Percentiles rank a stretch among this genome's conserved stretches.
Evolutionary conservation across 2,113 vertebrate genomes (phyloP).

Genomic region (Tachycineta bicolor): DNA sequence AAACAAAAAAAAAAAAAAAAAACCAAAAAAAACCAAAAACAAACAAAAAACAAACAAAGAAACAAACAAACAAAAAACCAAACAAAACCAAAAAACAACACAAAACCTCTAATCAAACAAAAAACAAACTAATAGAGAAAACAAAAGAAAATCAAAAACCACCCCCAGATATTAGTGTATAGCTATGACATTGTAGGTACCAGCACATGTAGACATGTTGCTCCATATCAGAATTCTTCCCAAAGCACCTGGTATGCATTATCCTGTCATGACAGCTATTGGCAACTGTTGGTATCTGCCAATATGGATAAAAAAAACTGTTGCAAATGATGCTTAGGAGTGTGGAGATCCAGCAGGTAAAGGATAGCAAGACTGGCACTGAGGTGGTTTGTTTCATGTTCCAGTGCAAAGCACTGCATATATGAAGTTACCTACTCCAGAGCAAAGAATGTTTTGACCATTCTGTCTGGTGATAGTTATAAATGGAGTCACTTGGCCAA

Average conservation of each 20-base stretch:
- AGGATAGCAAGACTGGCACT: background rate
- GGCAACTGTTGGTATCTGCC: background rate
- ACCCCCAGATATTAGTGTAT: background rate
- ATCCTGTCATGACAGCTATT: background rate
- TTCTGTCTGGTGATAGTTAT: background rate
- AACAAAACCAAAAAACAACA: too few species aligned
- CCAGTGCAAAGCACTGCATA: background rate
- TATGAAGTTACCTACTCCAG: background rate
- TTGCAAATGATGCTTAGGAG: background rate
- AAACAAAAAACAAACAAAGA: background rate
- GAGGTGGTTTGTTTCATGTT: background rate
- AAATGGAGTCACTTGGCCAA: background rate
- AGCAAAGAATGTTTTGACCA: background rate
- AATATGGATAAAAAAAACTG: background rate
- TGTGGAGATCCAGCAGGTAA: background rate
- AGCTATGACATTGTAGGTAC: background rate
- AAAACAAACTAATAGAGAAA: background rate
- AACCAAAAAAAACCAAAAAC: too few species aligned
- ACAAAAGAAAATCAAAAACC: background rate
- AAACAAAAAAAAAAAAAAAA: too few species aligned
- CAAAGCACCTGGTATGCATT: background rate
- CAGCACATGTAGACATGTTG: background rate
- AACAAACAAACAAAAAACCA: background rate
- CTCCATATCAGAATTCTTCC: fast-evolving
- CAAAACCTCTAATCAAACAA: background rate